phyloP scores from a whole-genome alignment of 2,888 invertebrate species.

The Fragum sueziense region DNA sequence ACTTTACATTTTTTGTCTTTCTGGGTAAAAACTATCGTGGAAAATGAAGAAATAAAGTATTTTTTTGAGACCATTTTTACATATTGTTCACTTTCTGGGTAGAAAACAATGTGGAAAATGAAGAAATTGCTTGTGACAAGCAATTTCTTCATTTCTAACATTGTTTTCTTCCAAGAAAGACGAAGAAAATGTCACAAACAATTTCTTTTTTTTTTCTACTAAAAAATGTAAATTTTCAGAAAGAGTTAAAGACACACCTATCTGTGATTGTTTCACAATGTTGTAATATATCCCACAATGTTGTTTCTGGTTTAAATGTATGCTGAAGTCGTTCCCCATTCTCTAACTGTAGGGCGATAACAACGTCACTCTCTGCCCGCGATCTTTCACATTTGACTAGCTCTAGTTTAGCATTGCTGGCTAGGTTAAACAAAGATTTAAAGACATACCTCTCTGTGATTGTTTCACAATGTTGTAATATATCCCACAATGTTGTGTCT shows the following conservation, averaged over 20 bases:
- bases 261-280: conserved; percentile 74
- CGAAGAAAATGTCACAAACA: no score
- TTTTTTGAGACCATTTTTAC: no score
- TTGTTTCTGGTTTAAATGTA: conserved; percentile 85
- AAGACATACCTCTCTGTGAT: conserved; percentile 68
- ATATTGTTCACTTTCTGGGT: no score
- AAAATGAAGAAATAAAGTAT: no score
- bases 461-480: conserved; percentile 83
- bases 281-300: conserved; percentile 85
- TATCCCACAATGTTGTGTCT: conserved; percentile 84
- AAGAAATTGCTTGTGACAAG: no score
- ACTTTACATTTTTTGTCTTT: no score
- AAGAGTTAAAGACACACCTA: conserved; percentile 51
- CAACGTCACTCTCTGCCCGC: conserved; percentile 86
- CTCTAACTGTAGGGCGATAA: conserved; percentile 90
- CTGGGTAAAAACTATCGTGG: no score
- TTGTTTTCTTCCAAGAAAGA: no score
- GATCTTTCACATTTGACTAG: conserved; percentile 88
- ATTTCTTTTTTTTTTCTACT: no score
- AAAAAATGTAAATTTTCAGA: no score
- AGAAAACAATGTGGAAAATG: no score
- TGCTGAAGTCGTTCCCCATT: conserved; percentile 86
- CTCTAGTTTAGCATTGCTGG: conserved; percentile 95
- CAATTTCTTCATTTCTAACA: no score
- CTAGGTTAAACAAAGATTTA: conserved; percentile 93